Conservation (phyloP, 2,113 vertebrate species). For the Ochotona curzoniae region DNA sequence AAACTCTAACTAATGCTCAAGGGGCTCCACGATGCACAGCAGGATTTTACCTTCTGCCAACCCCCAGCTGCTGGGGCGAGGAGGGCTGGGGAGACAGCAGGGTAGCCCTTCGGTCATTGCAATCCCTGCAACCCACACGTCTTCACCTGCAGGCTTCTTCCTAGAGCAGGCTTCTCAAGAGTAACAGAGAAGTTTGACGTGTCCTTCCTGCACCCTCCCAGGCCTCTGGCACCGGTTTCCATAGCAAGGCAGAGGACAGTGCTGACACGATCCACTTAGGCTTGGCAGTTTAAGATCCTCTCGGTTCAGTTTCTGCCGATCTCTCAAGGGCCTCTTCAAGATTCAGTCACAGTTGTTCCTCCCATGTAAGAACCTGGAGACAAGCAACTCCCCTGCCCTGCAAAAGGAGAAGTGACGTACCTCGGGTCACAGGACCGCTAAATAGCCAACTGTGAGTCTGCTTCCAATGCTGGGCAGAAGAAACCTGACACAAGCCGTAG, state of each 20-base stretch:
- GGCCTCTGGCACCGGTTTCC: background rate
- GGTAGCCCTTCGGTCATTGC: background rate
- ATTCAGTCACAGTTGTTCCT: background rate
- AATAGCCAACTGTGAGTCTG: background rate
- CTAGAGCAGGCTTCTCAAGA: conserved; percentile 17
- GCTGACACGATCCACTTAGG: background rate
- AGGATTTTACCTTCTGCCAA: background rate
- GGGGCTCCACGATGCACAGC: background rate
- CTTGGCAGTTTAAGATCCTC: background rate
- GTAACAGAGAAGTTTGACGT: background rate
- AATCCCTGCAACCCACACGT: conserved; percentile 41
- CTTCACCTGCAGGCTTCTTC: conserved; percentile 13
- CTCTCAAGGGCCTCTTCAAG: background rate
- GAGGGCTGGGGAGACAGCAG: background rate
- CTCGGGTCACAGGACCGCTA: background rate
- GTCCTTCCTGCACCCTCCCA: background rate
- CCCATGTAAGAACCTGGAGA: background rate
- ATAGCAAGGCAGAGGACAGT: background rate
- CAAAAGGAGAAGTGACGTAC: background rate
- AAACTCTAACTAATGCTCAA: background rate
- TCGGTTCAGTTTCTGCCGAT: background rate
- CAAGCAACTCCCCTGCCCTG: background rate
- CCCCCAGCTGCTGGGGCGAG: accelerated
- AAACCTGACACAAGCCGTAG: background rate
- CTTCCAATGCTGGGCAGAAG: background rate